Percentiles rank a stretch among this genome's conserved stretches.
phyloP scores from a whole-genome alignment of 2,113 vertebrate genomes.

The Nesogale talazaci region DNA sequence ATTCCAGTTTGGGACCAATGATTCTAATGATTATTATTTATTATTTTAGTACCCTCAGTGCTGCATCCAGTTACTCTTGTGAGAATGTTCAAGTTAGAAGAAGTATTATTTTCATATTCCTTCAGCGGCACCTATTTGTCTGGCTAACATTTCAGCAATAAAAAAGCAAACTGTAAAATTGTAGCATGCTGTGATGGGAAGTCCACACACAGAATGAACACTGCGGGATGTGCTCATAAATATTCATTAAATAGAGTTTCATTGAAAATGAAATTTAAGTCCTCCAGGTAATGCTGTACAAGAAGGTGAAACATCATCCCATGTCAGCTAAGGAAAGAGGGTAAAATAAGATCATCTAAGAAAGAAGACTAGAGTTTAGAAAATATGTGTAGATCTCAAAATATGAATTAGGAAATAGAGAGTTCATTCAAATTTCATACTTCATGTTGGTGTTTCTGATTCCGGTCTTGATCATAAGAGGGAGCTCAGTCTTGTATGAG shows the following conservation, averaged over 20 bases:
- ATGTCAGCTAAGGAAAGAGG: slow-evolving; percentile 63
- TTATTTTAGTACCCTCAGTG: slow-evolving; percentile 23
- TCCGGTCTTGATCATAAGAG: not conserved
- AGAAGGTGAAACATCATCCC: slow-evolving; percentile 82
- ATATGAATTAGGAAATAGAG: slow-evolving; percentile 19
- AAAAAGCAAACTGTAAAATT: slow-evolving; percentile 87
- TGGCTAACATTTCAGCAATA: slow-evolving; percentile 86
- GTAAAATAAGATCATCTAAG: slow-evolving; percentile 60
- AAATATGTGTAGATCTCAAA: slow-evolving; percentile 55
- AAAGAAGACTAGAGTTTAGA: slow-evolving; percentile 55
- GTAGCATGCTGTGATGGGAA: slow-evolving; percentile 84
- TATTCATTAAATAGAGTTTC: slow-evolving; percentile 88
- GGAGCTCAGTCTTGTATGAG: not conserved
- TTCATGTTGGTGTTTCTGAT: slow-evolving; percentile 25
- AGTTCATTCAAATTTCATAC: slow-evolving; percentile 56
- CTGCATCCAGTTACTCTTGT: slow-evolving; percentile 53
- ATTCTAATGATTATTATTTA: slow-evolving; percentile 76
- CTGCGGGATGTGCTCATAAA: slow-evolving; percentile 87
- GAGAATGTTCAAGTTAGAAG: slow-evolving; percentile 76
- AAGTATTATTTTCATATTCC: slow-evolving; percentile 82
- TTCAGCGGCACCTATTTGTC: slow-evolving; percentile 84
- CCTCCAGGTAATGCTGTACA: slow-evolving; percentile 86
- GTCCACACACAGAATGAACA: slow-evolving; percentile 84
- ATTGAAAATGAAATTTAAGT: slow-evolving; percentile 88
- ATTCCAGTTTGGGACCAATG: slow-evolving; percentile 42